Base-by-base conservation (phyloP, 2,888 invertebrate genomes). In the Pheosia gnoma region DNA sequence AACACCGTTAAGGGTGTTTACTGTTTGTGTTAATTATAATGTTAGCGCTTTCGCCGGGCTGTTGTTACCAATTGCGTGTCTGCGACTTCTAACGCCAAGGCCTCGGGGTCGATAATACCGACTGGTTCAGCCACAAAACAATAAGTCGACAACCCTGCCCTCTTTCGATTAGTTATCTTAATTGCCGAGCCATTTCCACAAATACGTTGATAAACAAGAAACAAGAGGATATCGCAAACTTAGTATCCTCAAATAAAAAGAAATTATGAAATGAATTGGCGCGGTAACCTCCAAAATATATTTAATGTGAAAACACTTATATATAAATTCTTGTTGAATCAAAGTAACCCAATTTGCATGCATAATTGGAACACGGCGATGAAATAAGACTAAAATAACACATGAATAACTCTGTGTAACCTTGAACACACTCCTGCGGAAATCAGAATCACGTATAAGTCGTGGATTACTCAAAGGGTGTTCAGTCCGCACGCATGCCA, bases 91-190 rank as follows among this genome's bases (percentile, higher is more conserved):
- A 74, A 76, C 71, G 71, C 77, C 77, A 77, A 81, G 82, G 80
- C 79, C 76, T 75, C 73, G 73, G 72, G 79, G 76, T 79, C 84
- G 83, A 83, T 83, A 82, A 81, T 80, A 76, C 68, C 68, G 71
- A 72, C 78, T 78, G 70, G 77, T 79, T 80, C 72, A 64, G 75
- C 72, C 68, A 68, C 68, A 68, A 66, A 74, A 78, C 69, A 60
- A 66, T 59, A 63, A 78, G 79, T 80, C 76, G 77, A 78, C 80
- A 86, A 81, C 88, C 85, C 81, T 84, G 87, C 78, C 84, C 87
- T 81, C 82, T 66, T 87, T 88, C 70, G 74, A 77, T 25, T 25
- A 25, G 25, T 25, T 79, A 85, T 83, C 82, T 83, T 80, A 84
- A 85, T 81, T 81, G 75, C 78, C 60, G 61, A 62, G 67, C 67